phyloP scores from a whole-genome alignment of 2,888 invertebrate species.

The Lymantria monacha region DNA sequence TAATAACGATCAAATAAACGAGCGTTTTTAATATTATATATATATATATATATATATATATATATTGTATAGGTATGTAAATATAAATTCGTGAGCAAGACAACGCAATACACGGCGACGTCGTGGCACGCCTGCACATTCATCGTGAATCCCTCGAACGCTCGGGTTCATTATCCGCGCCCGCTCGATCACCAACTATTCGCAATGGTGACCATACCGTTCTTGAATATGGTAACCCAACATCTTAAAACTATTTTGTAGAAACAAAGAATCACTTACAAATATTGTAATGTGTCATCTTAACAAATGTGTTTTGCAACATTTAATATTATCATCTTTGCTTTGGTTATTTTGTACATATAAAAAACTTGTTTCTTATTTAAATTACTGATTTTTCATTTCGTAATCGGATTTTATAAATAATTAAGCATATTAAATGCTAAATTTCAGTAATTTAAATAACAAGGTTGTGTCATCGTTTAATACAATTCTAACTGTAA shows the following conservation, averaged over 20 bases:
- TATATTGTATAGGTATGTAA: no score
- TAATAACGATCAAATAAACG: no score
- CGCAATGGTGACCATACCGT: conserved; percentile 58
- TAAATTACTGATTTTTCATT: no score
- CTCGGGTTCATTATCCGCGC: conserved; percentile 75
- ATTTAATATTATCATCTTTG: no score
- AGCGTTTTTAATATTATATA: no score
- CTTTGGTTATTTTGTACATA: no score
- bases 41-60: no score
- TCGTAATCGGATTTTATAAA: no score
- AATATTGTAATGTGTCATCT: conserved; percentile 6
- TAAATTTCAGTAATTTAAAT: no score
- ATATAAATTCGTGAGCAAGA: conserved; percentile 55
- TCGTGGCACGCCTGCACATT: conserved; percentile 27
- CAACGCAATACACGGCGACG: conserved; percentile 27
- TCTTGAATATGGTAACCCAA: conserved; percentile 49
- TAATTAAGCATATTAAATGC: no score
- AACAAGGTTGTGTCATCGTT: no score
- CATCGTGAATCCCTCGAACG: conserved; percentile 55
- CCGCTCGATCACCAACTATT: conserved; percentile 54
- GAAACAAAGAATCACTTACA: conserved; percentile 16
- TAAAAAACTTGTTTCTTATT: not conserved
- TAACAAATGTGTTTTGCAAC: not conserved
- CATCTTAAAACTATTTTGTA: conserved; percentile 22
- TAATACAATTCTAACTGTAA: no score